Evolutionary conservation across 2,888 invertebrate genomes (phyloP).

Genomic region (Ornithoptera priamus): DNA sequence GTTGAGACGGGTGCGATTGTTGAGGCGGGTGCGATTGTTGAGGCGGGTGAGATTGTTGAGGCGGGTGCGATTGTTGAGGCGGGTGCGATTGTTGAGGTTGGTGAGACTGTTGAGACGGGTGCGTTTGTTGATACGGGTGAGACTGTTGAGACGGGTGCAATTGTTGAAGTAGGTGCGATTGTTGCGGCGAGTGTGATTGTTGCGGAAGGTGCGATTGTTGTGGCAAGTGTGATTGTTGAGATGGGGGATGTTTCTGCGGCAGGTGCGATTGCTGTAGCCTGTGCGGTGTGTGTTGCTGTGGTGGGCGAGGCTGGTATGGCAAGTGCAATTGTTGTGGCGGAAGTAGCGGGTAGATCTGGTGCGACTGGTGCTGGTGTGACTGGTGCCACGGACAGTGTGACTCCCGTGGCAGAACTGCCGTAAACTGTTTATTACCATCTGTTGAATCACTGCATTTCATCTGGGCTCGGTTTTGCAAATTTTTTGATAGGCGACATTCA

Average conservation of each 20-base stretch:
- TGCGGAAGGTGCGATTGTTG: neutral
- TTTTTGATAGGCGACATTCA: neutral
- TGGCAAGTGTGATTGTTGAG: neutral
- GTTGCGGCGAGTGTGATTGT: constrained; percentile 22
- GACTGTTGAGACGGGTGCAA: neutral
- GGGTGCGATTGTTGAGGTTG: no score
- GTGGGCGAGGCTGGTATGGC: no score
- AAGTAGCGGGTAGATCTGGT: no score
- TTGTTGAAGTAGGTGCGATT: neutral
- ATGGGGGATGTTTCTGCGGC: constrained; percentile 12
- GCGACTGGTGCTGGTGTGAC: neutral
- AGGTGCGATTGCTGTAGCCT: no score
- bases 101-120: neutral
- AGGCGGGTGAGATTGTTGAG: no score
- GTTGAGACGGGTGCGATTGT: neutral
- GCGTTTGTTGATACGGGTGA: neutral
- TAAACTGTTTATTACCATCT: neutral
- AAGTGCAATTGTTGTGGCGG: no score
- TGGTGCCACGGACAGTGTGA: neutral
- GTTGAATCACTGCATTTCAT: neutral
- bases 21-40: constrained; percentile 11
- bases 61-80: no score
- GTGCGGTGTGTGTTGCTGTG: no score
- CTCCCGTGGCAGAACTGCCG: neutral
- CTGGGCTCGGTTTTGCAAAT: neutral